A percentile compares a stretch with the other conserved stretches of the same genome.
These are phyloP conservation scores for Sylvia atricapilla DNA, from an alignment of 2,113 vertebrate species.

Conservation along the genomic window DNA sequence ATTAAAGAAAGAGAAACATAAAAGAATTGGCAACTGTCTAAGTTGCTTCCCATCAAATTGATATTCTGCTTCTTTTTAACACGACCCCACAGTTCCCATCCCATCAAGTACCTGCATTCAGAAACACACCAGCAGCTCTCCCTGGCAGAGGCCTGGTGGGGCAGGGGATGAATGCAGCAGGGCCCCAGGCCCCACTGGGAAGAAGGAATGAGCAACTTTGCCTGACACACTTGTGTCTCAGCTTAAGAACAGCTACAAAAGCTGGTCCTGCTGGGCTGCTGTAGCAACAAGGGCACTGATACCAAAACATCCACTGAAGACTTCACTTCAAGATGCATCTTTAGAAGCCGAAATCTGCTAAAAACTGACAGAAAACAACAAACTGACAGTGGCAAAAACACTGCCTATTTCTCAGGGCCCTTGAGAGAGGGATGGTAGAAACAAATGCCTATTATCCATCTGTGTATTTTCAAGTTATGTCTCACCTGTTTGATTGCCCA, in stretches of 20 bases:
- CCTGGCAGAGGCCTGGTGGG: not conserved
- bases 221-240: not conserved
- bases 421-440: not conserved
- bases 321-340: not conserved
- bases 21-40: slow-evolving; percentile 6
- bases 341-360: not conserved
- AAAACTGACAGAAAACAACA: not conserved
- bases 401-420: not conserved
- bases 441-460: not conserved
- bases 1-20: not conserved
- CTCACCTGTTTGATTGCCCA: not conserved
- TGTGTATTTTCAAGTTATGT: not conserved
- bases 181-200: not conserved
- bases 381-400: not conserved
- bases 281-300: not conserved
- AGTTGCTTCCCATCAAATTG: slow-evolving; percentile 1
- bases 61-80: slow-evolving; percentile 1
- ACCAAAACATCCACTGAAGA: slow-evolving; percentile 1
- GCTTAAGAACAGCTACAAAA: not conserved
- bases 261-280: not conserved
- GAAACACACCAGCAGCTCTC: not conserved
- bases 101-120: not conserved
- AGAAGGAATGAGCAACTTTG: not conserved
- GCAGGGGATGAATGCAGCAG: not conserved
- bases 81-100: not conserved